A percentile compares a stretch with the other conserved stretches of the same genome.
phyloP scores from a whole-genome alignment of 1,140 invertebrate genomes.

The Heliconius congener region DNA sequence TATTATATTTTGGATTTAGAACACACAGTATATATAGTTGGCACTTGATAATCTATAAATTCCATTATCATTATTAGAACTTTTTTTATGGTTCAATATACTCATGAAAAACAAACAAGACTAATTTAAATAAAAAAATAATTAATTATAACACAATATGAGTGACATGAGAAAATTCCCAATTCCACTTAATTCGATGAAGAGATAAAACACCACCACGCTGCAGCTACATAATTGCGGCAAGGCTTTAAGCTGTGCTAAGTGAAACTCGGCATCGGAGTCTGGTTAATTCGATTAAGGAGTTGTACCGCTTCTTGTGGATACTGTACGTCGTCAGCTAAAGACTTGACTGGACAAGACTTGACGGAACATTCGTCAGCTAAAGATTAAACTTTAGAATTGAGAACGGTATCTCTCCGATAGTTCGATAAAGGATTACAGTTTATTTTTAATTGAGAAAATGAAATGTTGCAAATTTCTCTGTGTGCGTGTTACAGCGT shows the following conservation, averaged over 20 bases:
- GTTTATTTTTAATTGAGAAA: not conserved
- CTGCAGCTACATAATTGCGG: slow-evolving; percentile 16
- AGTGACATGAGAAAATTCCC: slow-evolving; percentile 23
- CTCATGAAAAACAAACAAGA: not conserved
- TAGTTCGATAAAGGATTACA: too few species aligned
- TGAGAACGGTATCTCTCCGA: too few species aligned
- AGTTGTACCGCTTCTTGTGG: not conserved
- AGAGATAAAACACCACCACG: not conserved
- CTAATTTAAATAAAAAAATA: not conserved
- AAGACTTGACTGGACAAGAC: not conserved
- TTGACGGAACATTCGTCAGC: not conserved
- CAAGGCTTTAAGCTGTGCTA: slow-evolving; percentile 1
- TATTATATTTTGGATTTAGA: too few species aligned
- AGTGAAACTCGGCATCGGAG: slow-evolving; percentile 13
- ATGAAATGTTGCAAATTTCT: too few species aligned
- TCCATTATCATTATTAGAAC: too few species aligned
- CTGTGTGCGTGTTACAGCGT: too few species aligned
- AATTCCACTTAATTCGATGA: slow-evolving; percentile 16
- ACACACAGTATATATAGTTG: too few species aligned
- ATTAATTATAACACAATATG: slow-evolving; percentile 13
- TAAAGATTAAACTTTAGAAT: not conserved
- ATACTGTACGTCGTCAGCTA: slow-evolving; percentile 3
- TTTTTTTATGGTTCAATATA: not conserved
- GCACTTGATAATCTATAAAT: too few species aligned
- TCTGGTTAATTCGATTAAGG: not conserved